phyloP scores from a whole-genome alignment of 2,888 invertebrate species.

The Tineola bisselliella region DNA sequence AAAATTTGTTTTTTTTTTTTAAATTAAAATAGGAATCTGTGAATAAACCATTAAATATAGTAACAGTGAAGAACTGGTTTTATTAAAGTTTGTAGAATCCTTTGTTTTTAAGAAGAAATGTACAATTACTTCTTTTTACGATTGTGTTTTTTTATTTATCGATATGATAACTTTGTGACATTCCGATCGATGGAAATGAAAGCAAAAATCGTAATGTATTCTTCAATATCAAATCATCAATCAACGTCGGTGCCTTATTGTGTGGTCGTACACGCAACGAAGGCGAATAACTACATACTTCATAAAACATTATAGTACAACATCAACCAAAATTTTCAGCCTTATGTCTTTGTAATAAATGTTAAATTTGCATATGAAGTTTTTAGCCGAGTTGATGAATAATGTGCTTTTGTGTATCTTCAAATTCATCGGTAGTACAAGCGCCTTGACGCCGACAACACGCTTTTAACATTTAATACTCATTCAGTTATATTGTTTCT shows the following conservation, averaged over 20 bases:
- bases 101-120: not conserved
- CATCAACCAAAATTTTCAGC: not conserved
- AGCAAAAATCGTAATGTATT: conserved; percentile 69
- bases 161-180: conserved; percentile 67
- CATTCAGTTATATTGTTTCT: conserved; percentile 9
- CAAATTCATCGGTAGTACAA: conserved; percentile 28
- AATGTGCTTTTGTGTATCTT: conserved; percentile 15
- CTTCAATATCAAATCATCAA: conserved; percentile 61
- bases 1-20: conserved; percentile 62
- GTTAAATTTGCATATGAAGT: not conserved
- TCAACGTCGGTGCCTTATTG: conserved; percentile 63
- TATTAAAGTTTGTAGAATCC: not conserved
- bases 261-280: conserved; percentile 61
- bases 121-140: not conserved
- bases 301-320: not conserved
- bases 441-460: conserved; percentile 34
- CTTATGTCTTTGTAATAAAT: not conserved
- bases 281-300: not conserved
- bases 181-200: conserved; percentile 61
- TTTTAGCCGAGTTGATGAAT: not conserved
- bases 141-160: conserved; percentile 17
- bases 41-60: conserved; percentile 66
- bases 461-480: conserved; percentile 46
- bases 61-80: conserved; percentile 30
- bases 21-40: conserved; percentile 60